Evolutionary conservation across 2,888 invertebrate species (phyloP).

Genomic region (Eupithecia dodoneata): DNA sequence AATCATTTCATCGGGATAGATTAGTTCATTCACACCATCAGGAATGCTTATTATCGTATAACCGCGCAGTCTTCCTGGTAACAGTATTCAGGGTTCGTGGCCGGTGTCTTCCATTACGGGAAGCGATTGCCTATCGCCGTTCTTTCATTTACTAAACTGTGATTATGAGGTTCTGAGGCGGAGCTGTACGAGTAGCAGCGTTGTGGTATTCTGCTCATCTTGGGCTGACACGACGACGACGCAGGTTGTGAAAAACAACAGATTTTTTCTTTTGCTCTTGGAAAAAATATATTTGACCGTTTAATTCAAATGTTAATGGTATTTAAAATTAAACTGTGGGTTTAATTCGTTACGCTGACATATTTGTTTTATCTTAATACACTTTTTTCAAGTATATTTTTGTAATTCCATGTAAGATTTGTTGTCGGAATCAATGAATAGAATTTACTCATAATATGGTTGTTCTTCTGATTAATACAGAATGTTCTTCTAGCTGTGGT

Average conservation of each 20-base stretch:
- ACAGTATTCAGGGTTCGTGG: slow-evolving; percentile 57
- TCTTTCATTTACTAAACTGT: slow-evolving; percentile 71
- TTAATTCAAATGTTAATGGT: neutral
- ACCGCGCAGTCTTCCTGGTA: slow-evolving; percentile 40
- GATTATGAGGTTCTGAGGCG: slow-evolving; percentile 65
- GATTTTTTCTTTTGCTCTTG: neutral
- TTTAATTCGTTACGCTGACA: neutral
- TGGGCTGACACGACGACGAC: slow-evolving; percentile 17
- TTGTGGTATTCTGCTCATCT: slow-evolving; percentile 7
- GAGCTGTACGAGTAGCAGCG: slow-evolving; percentile 1
- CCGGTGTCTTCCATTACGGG: slow-evolving; percentile 65
- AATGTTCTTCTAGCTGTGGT: neutral
- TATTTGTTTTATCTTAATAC: too few relatives aligned
- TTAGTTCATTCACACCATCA: slow-evolving; percentile 35
- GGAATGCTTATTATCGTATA: slow-evolving; percentile 27
- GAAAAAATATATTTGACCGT: neutral
- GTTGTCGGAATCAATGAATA: neutral
- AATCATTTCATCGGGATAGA: slow-evolving; percentile 24
- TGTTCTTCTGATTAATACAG: neutral
- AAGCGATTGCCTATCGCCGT: slow-evolving; percentile 62
- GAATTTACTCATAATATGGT: neutral
- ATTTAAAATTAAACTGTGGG: neutral
- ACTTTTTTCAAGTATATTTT: too few relatives aligned
- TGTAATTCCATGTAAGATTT: neutral
- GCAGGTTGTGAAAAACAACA: neutral